Base-by-base conservation (phyloP, 1,140 invertebrate genomes). In the Drosophila oshimai region DNA sequence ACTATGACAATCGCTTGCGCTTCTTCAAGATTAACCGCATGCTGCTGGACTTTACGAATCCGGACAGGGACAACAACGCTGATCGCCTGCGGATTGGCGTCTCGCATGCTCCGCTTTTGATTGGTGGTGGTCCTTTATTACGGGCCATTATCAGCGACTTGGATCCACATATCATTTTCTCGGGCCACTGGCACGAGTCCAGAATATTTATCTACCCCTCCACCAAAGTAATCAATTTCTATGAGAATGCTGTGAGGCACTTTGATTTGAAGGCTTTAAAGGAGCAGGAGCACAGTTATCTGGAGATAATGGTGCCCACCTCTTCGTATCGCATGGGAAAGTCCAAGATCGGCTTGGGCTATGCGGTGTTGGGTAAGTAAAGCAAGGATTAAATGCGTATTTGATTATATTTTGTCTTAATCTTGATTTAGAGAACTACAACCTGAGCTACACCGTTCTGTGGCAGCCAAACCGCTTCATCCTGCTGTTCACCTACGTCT, bases 281-380 rank as follows among this genome's bases (percentile, higher is more conserved):
- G 2, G 90, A 91, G 13, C 76, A 91, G 60, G 86, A 91, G 20
- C 91, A 92, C 39, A 92, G 92, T 64, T 91, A 95, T 68, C 94
- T 96, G 87, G 97, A 99, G 92, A 94, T 99, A 33, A 94, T 95
- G 90, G 95, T 98, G 51, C 98, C 98, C 2, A 98, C 97, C 0
- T 98, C 96, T 91, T 98, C 97, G 4, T 99, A 99, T 91, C 93
- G 98, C 86, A 99, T 99, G 97, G 97, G 97, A 2, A 95, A 95
- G 15, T 74, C 86, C 6, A 92, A 95, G 61, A 97, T 97, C 90
- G 97, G 97, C 12, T 98, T 95, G 92, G 97, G 96, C 31, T 94
- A 94, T 67, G 95, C 95, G 4, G 92, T 96, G 49, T 93, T 98
- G 58, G 95, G 97, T 98, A 93, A 93, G 92, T 89, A 6, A 4